phyloP scores from a whole-genome alignment of 1,140 invertebrate species.

The Polyergus mexicanus region DNA sequence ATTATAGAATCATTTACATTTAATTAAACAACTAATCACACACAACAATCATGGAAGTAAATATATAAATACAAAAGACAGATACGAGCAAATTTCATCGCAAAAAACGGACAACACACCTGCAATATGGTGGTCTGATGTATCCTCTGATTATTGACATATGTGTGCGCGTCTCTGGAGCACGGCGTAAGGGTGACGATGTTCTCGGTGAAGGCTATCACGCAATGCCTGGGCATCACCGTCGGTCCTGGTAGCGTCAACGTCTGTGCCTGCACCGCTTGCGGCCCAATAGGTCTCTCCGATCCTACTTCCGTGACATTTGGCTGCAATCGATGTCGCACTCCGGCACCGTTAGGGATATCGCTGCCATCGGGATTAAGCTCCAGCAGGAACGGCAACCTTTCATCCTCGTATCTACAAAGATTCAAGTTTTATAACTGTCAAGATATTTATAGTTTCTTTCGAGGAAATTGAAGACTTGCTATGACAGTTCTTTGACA shows the following conservation, averaged over 20 bases:
- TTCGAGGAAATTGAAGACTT: too few species aligned
- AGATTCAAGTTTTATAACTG: too few species aligned
- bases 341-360: slow-evolving; percentile 86
- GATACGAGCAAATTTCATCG: not conserved
- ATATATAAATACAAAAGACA: not conserved
- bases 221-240: slow-evolving; percentile 97
- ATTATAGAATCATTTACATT: too few species aligned
- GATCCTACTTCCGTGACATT: slow-evolving; percentile 92
- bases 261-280: slow-evolving; percentile 85
- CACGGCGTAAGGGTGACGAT: slow-evolving; percentile 97
- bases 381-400: slow-evolving; percentile 88
- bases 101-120: slow-evolving; percentile 84
- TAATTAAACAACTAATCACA: not conserved
- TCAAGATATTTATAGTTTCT: not conserved
- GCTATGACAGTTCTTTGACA: too few species aligned
- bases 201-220: slow-evolving; percentile 95
- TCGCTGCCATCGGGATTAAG: slow-evolving; percentile 90
- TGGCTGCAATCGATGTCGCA: slow-evolving; percentile 88
- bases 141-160: slow-evolving; percentile 96
- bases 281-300: slow-evolving; percentile 87
- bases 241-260: slow-evolving; percentile 91
- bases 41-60: not conserved
- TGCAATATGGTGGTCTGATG: slow-evolving; percentile 97
- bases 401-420: slow-evolving; percentile 86
- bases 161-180: slow-evolving; percentile 96